These are phyloP conservation scores for Oryctolagus cuniculus DNA, from an alignment of 2,113 vertebrate species.

Conservation along the genomic window mOryCun1.1 NC_091447.1:5320001-5320500, in stretches of 20 bases:
- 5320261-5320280: neutral
- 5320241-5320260: neutral
- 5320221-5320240: neutral
- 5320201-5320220: neutral
- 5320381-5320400: neutral
- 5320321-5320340: neutral
- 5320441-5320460: neutral
- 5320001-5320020: neutral
- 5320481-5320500: neutral
- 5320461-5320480: neutral
- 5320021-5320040: neutral
- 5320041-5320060: neutral
- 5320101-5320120: neutral
- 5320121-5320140: neutral
- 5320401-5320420: neutral
- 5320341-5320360: neutral
- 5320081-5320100: neutral
- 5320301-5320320: neutral
- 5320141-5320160: neutral
- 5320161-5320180: neutral
- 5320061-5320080: neutral
- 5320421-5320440: neutral
- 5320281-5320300: neutral
- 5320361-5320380: neutral
- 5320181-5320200: neutral